Evolutionary conservation across 2,113 vertebrate species (phyloP), one percentile per base, ranked within the genome.

Genomic region (Neolamprologus fasciatus): DNA sequence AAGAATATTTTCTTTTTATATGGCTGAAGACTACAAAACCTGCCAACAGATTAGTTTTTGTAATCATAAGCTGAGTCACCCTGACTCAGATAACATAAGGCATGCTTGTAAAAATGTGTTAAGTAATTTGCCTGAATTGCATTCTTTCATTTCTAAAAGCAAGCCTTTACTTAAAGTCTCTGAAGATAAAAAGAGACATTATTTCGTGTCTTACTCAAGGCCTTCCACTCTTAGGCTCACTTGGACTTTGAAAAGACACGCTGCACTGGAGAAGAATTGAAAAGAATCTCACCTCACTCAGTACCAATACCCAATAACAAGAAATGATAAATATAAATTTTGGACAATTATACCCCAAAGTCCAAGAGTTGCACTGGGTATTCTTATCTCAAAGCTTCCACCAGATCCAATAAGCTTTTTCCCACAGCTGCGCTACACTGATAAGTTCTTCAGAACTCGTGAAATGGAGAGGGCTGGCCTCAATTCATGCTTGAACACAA

Each of bases 371-470:
- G 55, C 51, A 82, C 26, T 58, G 51, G 28, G 51, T 76, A 9
- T 84, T 76, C 71, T 92, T 90, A 92, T 89, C 87, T 82, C 8
- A 55, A 80, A 78, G 71, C 81, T 58, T 90, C 85, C 17, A 81
- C n/a, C 3, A 84, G 66, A 90, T 78, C 83, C 87, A 92, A 84
- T 82, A 88, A 76, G 84, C 66, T 82, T 89, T 78, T 83, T 86
- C 80, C 83, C 73, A 80, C 79, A 83, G 71, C 82, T 94, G 90
- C 47, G 26, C 55, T 16, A 4, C 33, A 45, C 26, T 84, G 88
- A 93, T 86, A 87, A 90, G 68, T 87, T 88, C 73, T 33, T 88
- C 47, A 45, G 89, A 92, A 89, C 85, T 86, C 28, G 17, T 82
- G 81, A 87, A 91, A 88, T 57, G 23, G 45, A 90, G 86, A 89